Evolutionary conservation across 2,113 vertebrate species (phyloP).

Genomic region (Caranx ignobilis): DNA sequence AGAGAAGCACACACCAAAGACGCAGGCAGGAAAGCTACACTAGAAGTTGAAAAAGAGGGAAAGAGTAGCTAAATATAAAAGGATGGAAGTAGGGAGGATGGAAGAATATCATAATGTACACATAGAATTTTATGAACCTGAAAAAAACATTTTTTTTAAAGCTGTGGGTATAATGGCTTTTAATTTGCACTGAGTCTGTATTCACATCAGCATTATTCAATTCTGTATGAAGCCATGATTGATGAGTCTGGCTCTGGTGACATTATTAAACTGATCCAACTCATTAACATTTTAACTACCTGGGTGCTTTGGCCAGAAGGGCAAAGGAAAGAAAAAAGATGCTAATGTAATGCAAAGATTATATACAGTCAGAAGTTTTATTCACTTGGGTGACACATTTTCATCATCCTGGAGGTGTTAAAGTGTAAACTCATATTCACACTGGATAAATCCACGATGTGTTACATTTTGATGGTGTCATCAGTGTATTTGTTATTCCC

Average conservation of each 20-base stretch:
- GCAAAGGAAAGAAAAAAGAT: conserved; percentile 41
- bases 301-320: conserved; percentile 55
- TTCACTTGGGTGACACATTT: conserved; percentile 29
- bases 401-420: conserved; percentile 4
- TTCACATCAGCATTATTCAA: conserved; percentile 68
- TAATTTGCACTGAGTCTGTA: conserved; percentile 59
- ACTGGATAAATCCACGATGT: conserved; percentile 18
- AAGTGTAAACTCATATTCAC: conserved; percentile 37
- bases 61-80: conserved; percentile 30
- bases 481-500: conserved; percentile 37
- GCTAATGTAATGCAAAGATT: conserved; percentile 48
- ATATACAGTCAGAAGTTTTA: conserved; percentile 36
- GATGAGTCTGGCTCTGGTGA: conserved; percentile 68
- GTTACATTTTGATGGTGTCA: conserved; percentile 40
- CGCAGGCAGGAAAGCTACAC: conserved; percentile 10
- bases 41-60: neutral
- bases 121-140: conserved; percentile 11
- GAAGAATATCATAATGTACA: neutral
- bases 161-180: conserved; percentile 30
- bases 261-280: conserved; percentile 81
- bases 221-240: conserved; percentile 73
- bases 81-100: neutral
- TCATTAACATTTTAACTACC: conserved; percentile 82
- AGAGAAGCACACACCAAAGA: conserved; percentile 39
- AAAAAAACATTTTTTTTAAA: conserved; percentile 24